Percentiles rank a stretch among this genome's conserved stretches.
These are phyloP conservation scores for Apostichopus parvimensis DNA, from an alignment of 35 echinoderm and acorn worm genomes.

Conservation along the genomic window DNA sequence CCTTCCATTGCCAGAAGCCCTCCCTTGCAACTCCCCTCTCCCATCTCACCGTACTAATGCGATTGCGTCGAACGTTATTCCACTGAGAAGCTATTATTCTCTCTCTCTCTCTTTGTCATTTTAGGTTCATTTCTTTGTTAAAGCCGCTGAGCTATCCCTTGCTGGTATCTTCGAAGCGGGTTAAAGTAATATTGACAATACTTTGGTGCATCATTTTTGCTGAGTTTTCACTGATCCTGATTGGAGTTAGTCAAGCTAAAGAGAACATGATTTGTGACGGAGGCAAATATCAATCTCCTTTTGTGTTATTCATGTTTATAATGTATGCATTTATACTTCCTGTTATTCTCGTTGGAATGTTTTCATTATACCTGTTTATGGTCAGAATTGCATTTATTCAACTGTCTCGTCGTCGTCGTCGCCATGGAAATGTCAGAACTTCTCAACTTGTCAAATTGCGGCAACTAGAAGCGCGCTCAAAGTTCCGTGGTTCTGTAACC, in stretches of 20 bases:
- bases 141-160: background rate
- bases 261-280: constrained; percentile 21
- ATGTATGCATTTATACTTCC: background rate
- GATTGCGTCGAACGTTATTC: no score
- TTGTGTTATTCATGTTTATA: background rate
- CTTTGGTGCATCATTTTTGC: background rate
- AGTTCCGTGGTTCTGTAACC: constrained; percentile 22
- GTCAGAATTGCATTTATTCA: constrained; percentile 20
- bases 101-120: background rate
- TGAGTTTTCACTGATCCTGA: background rate
- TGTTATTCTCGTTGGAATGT: constrained; percentile 3
- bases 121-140: constrained; percentile 23
- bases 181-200: background rate
- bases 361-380: constrained; percentile 36
- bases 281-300: background rate
- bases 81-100: background rate
- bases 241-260: background rate
- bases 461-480: constrained; percentile 1
- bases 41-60: no score
- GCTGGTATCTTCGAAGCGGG: background rate
- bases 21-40: no score
- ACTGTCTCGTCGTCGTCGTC: background rate
- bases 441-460: constrained; percentile 5
- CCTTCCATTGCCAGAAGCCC: no score
- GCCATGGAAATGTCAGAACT: background rate